A percentile compares a stretch with the other conserved stretches of the same genome.
Evolutionary conservation across 2,888 invertebrate genomes (phyloP).

Genomic region (Hyles lineata): DNA sequence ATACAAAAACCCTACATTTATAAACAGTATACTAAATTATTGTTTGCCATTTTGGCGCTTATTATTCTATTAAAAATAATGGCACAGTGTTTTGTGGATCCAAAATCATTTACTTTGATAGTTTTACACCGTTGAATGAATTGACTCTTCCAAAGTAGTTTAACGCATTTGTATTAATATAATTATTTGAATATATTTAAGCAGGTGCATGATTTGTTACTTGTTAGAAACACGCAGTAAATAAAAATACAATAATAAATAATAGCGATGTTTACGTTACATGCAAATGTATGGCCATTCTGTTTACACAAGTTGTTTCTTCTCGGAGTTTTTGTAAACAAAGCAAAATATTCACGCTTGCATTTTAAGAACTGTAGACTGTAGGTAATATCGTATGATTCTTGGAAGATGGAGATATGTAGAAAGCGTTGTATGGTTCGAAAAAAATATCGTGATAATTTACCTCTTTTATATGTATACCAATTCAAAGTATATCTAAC

Average conservation of each 20-base stretch:
- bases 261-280: not conserved
- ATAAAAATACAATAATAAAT: conserved; percentile 11
- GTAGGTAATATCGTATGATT: not conserved
- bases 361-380: conserved; percentile 11
- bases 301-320: conserved; percentile 15
- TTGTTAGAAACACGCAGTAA: not conserved
- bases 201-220: not conserved
- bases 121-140: too few species aligned
- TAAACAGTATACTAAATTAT: too few species aligned
- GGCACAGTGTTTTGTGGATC: too few species aligned
- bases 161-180: too few species aligned
- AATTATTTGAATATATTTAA: not conserved
- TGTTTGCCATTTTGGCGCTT: too few species aligned
- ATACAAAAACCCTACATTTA: too few species aligned
- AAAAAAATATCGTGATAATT: not conserved
- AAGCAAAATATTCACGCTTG: conserved; percentile 14
- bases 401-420: not conserved
- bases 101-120: too few species aligned
- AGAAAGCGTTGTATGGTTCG: not conserved
- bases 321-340: conserved; percentile 12
- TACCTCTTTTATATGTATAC: not conserved
- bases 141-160: too few species aligned
- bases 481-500: not conserved
- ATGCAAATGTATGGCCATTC: conserved; percentile 5
- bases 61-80: too few species aligned